Evolutionary conservation across 2,113 vertebrate species (phyloP).

Genomic region (Agelaius phoeniceus): DNA sequence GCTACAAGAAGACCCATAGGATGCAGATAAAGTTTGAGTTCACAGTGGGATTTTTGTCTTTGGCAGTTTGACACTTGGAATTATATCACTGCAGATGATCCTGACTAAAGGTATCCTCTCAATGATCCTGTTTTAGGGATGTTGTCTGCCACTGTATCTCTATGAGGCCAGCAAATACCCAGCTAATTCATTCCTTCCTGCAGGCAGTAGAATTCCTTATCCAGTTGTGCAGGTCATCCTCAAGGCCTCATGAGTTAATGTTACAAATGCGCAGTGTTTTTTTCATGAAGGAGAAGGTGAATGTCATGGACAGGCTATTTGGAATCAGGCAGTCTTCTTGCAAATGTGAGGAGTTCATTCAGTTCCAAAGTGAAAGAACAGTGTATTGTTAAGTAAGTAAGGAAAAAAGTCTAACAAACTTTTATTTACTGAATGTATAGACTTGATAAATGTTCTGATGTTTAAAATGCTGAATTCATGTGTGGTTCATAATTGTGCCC

Average conservation of each 20-base stretch:
- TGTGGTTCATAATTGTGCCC: not conserved
- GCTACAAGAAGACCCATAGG: not conserved
- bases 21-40: not conserved
- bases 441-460: not conserved
- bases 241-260: not conserved
- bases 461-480: not conserved
- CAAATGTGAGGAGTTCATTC: not conserved
- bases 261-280: not conserved
- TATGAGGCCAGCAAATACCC: not conserved
- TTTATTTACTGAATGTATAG: not conserved
- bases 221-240: not conserved
- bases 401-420: not conserved
- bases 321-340: not conserved
- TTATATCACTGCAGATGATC: not conserved
- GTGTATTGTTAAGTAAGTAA: not conserved
- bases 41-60: not conserved
- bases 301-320: not conserved
- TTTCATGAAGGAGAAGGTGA: not conserved
- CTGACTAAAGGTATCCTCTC: not conserved
- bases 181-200: not conserved
- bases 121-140: not conserved
- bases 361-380: not conserved
- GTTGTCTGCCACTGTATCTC: not conserved
- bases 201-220: accelerated
- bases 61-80: not conserved